Evolutionary conservation across 2,888 invertebrate species (phyloP), one percentile per base, ranked within the genome.

Genomic region (Microchrysa polita): DNA sequence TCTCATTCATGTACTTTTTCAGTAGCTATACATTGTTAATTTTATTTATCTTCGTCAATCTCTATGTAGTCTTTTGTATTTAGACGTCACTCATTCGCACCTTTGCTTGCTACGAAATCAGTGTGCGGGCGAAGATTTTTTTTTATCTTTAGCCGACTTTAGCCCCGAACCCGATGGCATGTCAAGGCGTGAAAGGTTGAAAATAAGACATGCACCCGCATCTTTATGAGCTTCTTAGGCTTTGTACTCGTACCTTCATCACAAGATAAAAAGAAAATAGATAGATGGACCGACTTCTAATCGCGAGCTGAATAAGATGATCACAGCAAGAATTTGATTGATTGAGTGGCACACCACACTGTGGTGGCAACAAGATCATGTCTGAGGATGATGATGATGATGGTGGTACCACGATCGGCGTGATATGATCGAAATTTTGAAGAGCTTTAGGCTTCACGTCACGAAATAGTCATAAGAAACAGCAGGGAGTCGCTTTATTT

Each of bases 381-480:
- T 34, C 27, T 34, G 27, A 34, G 2, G 27, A 34, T 34, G 27
- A 34, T 34, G 27, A 34, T 34, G 27, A 34, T 34, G 27, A 34
- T 34, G 44, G 12, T 2, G 20, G 48, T 48, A 16, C 44, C 48
- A 48, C 22, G 20, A 12, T 14, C 14, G 65, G 42, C 65, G 65
- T 27, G 65, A 65, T 65, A 20, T 48, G 65, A 48, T 65, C 65
- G 18, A 34, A 34, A 40, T 5, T 65, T 9, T 65, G 9, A 5
- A 48, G 18, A 52, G 69, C 57, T 42, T 69, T 69, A 55, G 69
- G 57, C 57, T 57, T 40, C 69, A 20, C 55, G 55, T 69, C 55
- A 69, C 55, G 69, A 55, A 55, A 40, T 20, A 69, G 42, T 57
- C 69, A 55, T 57, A 69, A 69, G 69, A 69, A 55, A 18, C 69